Evolutionary conservation across 2,888 invertebrate genomes (phyloP).

Genomic region (Nemurella pictetii): DNA sequence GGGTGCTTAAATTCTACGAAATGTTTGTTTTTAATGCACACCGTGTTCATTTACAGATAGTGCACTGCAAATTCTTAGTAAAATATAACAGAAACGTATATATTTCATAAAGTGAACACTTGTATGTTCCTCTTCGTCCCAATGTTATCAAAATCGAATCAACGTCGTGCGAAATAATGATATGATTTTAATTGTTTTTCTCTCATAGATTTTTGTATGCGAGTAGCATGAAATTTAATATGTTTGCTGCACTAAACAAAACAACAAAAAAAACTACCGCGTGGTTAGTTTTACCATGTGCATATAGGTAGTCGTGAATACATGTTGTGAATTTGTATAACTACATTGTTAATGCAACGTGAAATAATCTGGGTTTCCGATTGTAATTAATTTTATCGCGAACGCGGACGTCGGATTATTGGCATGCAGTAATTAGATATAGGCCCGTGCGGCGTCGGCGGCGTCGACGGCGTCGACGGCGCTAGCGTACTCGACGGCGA

Average conservation of each 20-base stretch:
- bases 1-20: no score
- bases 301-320: not conserved
- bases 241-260: not conserved
- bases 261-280: not conserved
- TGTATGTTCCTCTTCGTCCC: no score
- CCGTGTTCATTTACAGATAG: not conserved
- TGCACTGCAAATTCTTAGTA: not conserved
- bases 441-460: not conserved
- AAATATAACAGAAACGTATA: not conserved
- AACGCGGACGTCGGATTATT: not conserved
- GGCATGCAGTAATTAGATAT: not conserved
- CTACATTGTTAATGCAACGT: not conserved
- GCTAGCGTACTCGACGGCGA: no score
- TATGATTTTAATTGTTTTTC: not conserved
- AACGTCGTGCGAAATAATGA: not conserved
- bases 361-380: conserved; percentile 11
- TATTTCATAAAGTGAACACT: no score
- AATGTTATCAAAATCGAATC: not conserved
- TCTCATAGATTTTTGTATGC: not conserved
- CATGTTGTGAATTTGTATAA: not conserved
- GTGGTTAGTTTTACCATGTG: not conserved
- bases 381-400: not conserved
- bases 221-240: not conserved
- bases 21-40: not conserved
- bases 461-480: no score